Evolutionary conservation across 2,113 vertebrate species (phyloP).

Genomic region (Gasterosteus nipponicus): DNA sequence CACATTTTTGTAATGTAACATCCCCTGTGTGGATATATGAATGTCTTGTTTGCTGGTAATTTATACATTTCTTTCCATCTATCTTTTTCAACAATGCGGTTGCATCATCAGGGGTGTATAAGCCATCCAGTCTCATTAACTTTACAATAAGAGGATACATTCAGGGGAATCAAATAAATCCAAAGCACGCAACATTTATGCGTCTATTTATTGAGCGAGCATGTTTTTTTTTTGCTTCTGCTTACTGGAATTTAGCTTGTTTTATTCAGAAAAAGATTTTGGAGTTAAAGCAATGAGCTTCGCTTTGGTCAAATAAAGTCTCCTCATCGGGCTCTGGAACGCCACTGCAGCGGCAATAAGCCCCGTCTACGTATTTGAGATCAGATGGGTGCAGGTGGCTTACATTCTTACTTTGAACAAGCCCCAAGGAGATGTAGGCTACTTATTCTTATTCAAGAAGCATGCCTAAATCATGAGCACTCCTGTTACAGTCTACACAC

Average conservation of each 20-base stretch:
- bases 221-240: slow-evolving; percentile 19
- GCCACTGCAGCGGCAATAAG: slow-evolving; percentile 46
- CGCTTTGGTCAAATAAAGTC: slow-evolving; percentile 54
- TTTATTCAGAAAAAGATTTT: slow-evolving; percentile 54
- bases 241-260: slow-evolving; percentile 22
- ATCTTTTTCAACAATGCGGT: not conserved
- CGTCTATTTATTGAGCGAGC: slow-evolving; percentile 33
- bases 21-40: slow-evolving; percentile 22
- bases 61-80: not conserved
- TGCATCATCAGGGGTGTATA: not conserved
- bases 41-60: slow-evolving; percentile 23
- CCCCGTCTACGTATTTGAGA: slow-evolving; percentile 47
- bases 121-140: not conserved
- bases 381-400: slow-evolving; percentile 58
- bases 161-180: slow-evolving; percentile 9
- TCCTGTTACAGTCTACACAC: slow-evolving; percentile 1
- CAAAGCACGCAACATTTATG: slow-evolving; percentile 7
- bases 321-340: slow-evolving; percentile 25
- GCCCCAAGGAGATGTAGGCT: slow-evolving; percentile 21
- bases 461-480: not conserved
- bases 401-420: slow-evolving; percentile 45
- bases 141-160: slow-evolving; percentile 1
- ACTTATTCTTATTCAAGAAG: slow-evolving; percentile 35
- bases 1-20: slow-evolving; percentile 3
- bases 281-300: slow-evolving; percentile 54